Evolutionary conservation across 2,888 invertebrate genomes (phyloP), one percentile per base, ranked within the genome.

Genomic region (Parnassius orleans): DNA sequence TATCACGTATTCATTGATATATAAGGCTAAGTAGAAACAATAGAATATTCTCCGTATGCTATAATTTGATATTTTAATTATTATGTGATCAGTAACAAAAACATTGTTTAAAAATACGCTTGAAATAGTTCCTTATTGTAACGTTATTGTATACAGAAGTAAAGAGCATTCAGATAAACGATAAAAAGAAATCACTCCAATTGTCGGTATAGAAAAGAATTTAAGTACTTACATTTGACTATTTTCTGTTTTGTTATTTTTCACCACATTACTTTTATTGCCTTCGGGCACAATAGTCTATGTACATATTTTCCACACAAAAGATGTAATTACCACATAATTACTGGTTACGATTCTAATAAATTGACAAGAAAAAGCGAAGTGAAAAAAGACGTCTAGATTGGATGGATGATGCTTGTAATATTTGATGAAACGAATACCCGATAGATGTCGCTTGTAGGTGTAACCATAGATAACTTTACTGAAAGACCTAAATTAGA

Each of bases 311-410:
- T 78, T 71, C 66, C 69, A 71, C 63, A 65, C 76, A 80, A 74
- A 76, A 72, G 73, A 75, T 69, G 76, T 69, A 77, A 80, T 74
- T 75, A 78, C 71, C 79, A 75, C 72, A 76, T 74, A 78, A 79
- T 81, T 80, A 80, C 82, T 74, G 78, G 80, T 81, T 81, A 80
- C 82, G 79, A 84, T 79, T 82, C 74, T 78, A 33, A 76, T 69
- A 71, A 76, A 76, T 77, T 83, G 84, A 85, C 86, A 86, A 33
- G 86, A 87, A 86, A 87, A 86, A 89, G 81, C 81, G 77, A 80
- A 83, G 80, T 81, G 79, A 77, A 84, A 86, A 85, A 85, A 86
- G 85, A 89, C 86, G 87, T 87, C 82, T 77, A 76, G 71, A 70
- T 70, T 66, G 74, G 73, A 71, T 75, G 77, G 75, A 74, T 78